phyloP scores from a whole-genome alignment of 1,140 invertebrate genomes.

The Trachymyrmex septentrionalis region DNA sequence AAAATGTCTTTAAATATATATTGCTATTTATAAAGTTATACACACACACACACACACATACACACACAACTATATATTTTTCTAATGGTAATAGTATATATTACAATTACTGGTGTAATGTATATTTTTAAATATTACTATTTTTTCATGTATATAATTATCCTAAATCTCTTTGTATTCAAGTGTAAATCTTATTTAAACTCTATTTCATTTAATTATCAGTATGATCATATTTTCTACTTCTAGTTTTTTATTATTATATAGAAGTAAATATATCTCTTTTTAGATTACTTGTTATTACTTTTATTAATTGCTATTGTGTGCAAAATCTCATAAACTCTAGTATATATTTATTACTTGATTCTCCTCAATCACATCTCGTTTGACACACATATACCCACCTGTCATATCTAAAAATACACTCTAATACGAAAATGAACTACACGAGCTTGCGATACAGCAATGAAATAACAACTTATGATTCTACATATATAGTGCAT shows the following conservation, averaged over 20 bases:
- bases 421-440: not conserved
- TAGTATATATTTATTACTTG: not conserved
- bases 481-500: not conserved
- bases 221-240: not conserved
- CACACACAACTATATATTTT: no score
- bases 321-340: not conserved
- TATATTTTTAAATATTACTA: not conserved
- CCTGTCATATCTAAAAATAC: conserved; percentile 8
- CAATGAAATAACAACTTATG: not conserved
- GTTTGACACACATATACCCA: not conserved
- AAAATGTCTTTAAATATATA: conserved; percentile 14
- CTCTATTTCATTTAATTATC: not conserved
- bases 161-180: not conserved
- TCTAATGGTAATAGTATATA: no score
- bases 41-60: no score
- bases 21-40: not conserved
- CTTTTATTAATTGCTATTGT: not conserved
- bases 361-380: not conserved
- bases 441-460: not conserved
- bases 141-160: not conserved
- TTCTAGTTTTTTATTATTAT: not conserved
- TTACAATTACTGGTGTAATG: no score
- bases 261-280: no score
- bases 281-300: not conserved
- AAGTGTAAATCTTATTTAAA: not conserved